These are phyloP conservation scores for Brachyptera putata DNA, from an alignment of 2,888 invertebrate genomes.

Conservation along the genomic window DNA sequence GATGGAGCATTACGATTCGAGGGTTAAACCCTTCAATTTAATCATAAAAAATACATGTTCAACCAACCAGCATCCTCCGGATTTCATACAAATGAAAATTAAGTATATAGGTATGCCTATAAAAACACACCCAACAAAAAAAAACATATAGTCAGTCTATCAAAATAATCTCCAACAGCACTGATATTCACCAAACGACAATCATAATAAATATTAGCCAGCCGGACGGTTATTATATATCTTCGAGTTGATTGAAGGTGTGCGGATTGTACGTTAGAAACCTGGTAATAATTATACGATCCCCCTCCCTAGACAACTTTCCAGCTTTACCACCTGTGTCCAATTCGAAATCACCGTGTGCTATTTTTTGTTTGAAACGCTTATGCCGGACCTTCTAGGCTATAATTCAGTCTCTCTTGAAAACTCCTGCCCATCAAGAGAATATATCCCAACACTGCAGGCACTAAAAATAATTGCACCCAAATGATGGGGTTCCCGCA, in stretches of 20 bases:
- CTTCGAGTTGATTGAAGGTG: constrained; percentile 9
- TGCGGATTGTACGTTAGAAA: not conserved
- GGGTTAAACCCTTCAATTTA: constrained; percentile 21
- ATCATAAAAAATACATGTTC: constrained; percentile 12
- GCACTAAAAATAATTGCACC: constrained; percentile 32
- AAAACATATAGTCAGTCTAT: constrained; percentile 20
- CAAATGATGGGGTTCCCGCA: constrained; percentile 33
- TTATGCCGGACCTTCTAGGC: constrained; percentile 22
- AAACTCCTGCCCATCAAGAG: constrained; percentile 30
- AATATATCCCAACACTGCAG: constrained; percentile 32
- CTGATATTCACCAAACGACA: constrained; percentile 17
- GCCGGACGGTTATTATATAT: not conserved
- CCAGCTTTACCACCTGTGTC: not conserved
- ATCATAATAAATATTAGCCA: constrained; percentile 17
- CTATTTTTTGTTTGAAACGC: constrained; percentile 17
- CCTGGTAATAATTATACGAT: too few relatives aligned
- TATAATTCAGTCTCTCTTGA: constrained; percentile 21
- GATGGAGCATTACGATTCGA: constrained; percentile 24
- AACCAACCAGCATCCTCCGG: not conserved
- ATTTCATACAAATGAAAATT: constrained; percentile 15
- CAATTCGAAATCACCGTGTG: constrained; percentile 3
- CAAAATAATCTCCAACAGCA: constrained; percentile 19
- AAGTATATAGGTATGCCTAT: constrained; percentile 21
- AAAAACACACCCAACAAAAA: constrained; percentile 20
- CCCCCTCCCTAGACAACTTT: too few relatives aligned